These are phyloP conservation scores for Phataginus tetradactyla DNA, from an alignment of 2,797 vertebrate species.

Conservation along the genomic window DNA sequence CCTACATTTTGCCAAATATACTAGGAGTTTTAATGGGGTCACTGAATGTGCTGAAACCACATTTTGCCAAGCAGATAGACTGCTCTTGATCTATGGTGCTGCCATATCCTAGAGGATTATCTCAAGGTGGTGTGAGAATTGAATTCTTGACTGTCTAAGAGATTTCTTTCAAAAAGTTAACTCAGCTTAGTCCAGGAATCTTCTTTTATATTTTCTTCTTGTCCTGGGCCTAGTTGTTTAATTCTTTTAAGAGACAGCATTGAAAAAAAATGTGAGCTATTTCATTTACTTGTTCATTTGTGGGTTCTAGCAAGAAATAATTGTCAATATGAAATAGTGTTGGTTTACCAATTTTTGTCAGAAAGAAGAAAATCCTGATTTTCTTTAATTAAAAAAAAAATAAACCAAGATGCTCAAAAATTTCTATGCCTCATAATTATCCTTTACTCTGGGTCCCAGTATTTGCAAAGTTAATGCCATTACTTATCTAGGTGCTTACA, in stretches of 20 bases:
- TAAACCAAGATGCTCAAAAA: background rate
- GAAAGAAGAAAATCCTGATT: background rate
- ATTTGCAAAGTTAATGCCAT: background rate
- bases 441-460: background rate
- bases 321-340: background rate
- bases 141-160: background rate
- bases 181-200: background rate
- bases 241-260: background rate
- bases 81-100: background rate
- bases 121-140: background rate
- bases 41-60: background rate
- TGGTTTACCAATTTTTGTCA: background rate
- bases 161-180: slow-evolving; percentile 22
- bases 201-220: slow-evolving; percentile 31
- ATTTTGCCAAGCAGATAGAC: background rate
- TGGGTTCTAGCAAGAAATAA: background rate
- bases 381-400: background rate
- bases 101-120: background rate
- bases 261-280: slow-evolving; percentile 31
- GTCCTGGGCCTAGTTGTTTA: background rate
- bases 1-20: background rate
- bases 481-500: background rate
- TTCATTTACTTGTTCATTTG: background rate
- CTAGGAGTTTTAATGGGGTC: background rate
- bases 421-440: background rate